Evolutionary conservation across 2,888 invertebrate species (phyloP).

Genomic region (Conomelus anceps): DNA sequence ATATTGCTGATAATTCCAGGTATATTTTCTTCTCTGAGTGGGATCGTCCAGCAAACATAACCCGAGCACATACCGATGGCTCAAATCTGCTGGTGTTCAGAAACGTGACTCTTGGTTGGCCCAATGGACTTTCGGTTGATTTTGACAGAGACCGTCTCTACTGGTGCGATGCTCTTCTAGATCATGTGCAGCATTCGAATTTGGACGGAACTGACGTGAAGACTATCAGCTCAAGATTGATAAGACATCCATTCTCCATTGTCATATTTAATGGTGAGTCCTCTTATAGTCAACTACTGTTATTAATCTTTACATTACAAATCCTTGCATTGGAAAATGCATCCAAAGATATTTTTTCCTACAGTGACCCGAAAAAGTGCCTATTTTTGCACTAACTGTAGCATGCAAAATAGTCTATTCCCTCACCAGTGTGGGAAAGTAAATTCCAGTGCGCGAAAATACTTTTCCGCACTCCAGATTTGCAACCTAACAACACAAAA

Average conservation of each 20-base stretch:
- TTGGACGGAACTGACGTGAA: conserved; percentile 85
- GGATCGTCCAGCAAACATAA: conserved; percentile 94
- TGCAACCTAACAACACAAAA: no score
- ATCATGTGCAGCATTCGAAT: conserved; percentile 91
- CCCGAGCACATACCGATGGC: conserved; percentile 86
- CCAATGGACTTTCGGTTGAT: conserved; percentile 93
- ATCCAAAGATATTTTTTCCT: no score
- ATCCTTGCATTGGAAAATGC: no score
- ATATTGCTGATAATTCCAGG: conserved; percentile 36
- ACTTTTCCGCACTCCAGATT: no score
- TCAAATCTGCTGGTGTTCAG: conserved; percentile 78
- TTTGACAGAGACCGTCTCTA: conserved; percentile 80
- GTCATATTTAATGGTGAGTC: conserved; percentile 62
- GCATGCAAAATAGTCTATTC: no score
- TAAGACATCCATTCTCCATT: conserved; percentile 85
- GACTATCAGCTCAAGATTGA: conserved; percentile 79
- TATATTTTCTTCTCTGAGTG: conserved; percentile 93
- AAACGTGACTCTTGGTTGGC: conserved; percentile 92
- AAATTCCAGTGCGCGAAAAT: no score
- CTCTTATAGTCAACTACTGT: not conserved
- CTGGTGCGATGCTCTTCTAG: conserved; percentile 95
- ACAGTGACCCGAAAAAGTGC: no score
- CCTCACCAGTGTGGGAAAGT: no score
- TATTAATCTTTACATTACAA: no score
- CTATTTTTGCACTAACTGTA: no score